phyloP scores from a whole-genome alignment of 2,797 vertebrate genomes.

The Gymnoscopelus braueri region DNA sequence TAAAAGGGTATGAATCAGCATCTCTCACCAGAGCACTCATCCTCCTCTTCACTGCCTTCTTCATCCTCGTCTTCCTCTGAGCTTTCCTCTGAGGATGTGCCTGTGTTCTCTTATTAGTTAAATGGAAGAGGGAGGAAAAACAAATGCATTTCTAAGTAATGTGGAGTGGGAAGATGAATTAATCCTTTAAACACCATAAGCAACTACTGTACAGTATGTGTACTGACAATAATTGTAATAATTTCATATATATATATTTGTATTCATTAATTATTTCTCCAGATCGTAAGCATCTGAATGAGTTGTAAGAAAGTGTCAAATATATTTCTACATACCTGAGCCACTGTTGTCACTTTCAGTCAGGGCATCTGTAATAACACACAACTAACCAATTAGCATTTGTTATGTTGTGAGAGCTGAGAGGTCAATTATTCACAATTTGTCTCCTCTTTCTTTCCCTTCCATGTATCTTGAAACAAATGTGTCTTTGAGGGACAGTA shows the following conservation, averaged over 20 bases:
- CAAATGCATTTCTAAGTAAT: background rate
- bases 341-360: conserved; percentile 65
- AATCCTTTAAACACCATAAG: background rate
- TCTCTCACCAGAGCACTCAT: conserved; percentile 58
- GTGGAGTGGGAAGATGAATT: background rate
- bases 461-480: background rate
- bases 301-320: background rate
- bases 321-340: conserved; percentile 61
- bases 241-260: too few relatives aligned
- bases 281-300: background rate
- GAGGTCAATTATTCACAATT: background rate
- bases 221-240: too few relatives aligned
- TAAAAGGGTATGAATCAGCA: background rate
- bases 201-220: too few relatives aligned
- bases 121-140: background rate
- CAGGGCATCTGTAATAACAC: conserved; percentile 62
- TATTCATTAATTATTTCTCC: too few relatives aligned
- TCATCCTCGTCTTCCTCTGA: conserved; percentile 72
- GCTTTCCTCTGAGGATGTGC: conserved; percentile 69
- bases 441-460: background rate
- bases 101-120: conserved; percentile 55
- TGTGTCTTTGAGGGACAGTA: background rate
- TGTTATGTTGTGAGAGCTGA: background rate
- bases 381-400: conserved; percentile 15
- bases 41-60: conserved; percentile 48